Conservation (phyloP, 2,113 vertebrate species). For the Leucopternis melanops region DNA sequence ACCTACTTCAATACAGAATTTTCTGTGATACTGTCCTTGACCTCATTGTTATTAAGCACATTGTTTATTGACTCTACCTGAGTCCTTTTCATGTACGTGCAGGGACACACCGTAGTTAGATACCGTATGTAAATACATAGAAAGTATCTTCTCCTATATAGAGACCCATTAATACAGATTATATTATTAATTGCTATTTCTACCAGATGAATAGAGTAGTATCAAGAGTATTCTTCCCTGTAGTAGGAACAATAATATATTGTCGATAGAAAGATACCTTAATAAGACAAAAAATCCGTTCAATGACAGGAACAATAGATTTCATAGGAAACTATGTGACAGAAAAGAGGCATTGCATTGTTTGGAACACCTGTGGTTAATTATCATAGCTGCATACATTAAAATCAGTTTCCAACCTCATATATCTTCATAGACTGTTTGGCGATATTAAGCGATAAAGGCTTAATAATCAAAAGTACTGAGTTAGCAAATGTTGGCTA, state of each 20-base stretch:
- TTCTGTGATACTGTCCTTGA: background rate
- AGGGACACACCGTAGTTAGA: background rate
- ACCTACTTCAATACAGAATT: background rate
- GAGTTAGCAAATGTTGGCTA: slow-evolving; percentile 85
- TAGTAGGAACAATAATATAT: slow-evolving; percentile 11
- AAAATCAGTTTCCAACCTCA: slow-evolving; percentile 71
- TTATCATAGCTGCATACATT: slow-evolving; percentile 75
- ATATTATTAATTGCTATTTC: background rate
- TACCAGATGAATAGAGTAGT: background rate
- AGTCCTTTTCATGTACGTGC: background rate
- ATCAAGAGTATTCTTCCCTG: background rate
- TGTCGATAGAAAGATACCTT: background rate
- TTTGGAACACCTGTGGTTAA: slow-evolving; percentile 79
- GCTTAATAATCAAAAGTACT: slow-evolving; percentile 83
- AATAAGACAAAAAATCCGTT: slow-evolving; percentile 26
- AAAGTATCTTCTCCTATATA: background rate
- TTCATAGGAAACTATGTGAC: slow-evolving; percentile 58
- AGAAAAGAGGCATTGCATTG: slow-evolving; percentile 54
- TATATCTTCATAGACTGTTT: slow-evolving; percentile 79
- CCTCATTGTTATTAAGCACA: background rate
- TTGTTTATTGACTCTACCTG: background rate
- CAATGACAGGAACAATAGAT: slow-evolving; percentile 66
- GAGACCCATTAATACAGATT: background rate
- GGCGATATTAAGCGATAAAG: slow-evolving; percentile 77
- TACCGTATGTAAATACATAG: background rate